These are phyloP conservation scores for Equus przewalskii DNA, from an alignment of 2,113 vertebrate genomes.

Conservation along the genomic window DNA sequence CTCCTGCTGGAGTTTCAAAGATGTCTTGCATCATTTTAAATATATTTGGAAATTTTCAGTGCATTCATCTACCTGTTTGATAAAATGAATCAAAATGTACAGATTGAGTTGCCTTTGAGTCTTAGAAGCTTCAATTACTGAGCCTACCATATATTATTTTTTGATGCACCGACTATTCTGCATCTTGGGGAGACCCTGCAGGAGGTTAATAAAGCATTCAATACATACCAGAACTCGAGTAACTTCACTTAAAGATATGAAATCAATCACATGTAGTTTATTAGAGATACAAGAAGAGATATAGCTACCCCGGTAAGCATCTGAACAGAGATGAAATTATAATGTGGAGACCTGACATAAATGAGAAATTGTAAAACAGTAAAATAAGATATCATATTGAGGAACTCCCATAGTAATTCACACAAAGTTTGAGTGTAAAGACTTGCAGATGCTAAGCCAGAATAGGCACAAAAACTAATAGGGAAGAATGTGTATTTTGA, in stretches of 20 bases:
- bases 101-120: not conserved
- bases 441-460: not conserved
- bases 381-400: conserved; percentile 43
- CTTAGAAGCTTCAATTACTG: not conserved
- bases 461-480: not conserved
- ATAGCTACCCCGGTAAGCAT: not conserved
- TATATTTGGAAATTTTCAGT: conserved; percentile 66
- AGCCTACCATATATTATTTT: not conserved
- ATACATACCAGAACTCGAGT: conserved; percentile 26
- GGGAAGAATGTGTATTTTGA: conserved; percentile 44
- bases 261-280: not conserved
- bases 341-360: conserved; percentile 22
- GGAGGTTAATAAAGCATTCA: conserved; percentile 32
- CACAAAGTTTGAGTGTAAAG: conserved; percentile 51
- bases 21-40: conserved; percentile 67
- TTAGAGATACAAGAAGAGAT: not conserved
- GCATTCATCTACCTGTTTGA: conserved; percentile 54
- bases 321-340: conserved; percentile 36
- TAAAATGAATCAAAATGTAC: not conserved
- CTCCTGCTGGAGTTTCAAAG: conserved; percentile 70
- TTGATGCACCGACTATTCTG: conserved; percentile 39
- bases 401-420: not conserved
- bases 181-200: not conserved
- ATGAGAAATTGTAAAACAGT: not conserved
- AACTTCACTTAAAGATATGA: conserved; percentile 37